These are phyloP conservation scores for Haliclona indistincta DNA, from an alignment of 37 sponge, comb jelly and placozoan genomes.

Conservation along the genomic window DNA sequence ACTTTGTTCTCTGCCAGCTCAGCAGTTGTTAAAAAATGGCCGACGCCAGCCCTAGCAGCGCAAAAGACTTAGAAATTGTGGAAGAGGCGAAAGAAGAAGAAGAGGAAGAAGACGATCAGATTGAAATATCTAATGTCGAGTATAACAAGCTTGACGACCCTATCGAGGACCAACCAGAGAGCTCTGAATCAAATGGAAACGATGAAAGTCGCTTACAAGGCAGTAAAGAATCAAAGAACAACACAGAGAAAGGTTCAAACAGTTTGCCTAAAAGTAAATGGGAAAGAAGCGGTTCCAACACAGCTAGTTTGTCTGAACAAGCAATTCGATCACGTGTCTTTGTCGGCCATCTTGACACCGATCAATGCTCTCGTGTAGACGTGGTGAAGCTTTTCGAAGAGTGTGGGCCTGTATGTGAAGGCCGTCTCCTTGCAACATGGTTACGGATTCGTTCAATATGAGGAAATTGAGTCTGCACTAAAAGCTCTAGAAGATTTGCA, in stretches of 20 bases:
- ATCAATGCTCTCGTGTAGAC: constrained; percentile 3
- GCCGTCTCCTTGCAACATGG: constrained; percentile 48
- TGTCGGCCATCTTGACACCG: constrained; percentile 59
- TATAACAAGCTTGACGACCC: not conserved
- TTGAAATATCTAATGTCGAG: not conserved
- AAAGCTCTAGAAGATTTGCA: constrained; percentile 48
- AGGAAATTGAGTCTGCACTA: constrained; percentile 27
- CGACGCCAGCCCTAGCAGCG: not conserved
- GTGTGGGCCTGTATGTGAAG: constrained; percentile 45
- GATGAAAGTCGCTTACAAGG: no score
- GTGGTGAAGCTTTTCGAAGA: constrained; percentile 27
- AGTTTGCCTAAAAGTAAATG: not conserved
- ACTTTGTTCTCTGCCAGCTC: not conserved
- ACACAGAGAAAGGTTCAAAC: not conserved
- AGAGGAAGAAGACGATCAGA: not conserved
- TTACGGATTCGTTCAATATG: constrained; percentile 71
- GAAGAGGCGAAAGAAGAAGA: not conserved
- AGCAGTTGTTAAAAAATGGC: not conserved
- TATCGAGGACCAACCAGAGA: not conserved
- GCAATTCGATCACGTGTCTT: constrained; percentile 43
- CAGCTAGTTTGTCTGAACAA: not conserved
- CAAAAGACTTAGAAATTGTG: not conserved
- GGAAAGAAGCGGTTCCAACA: not conserved
- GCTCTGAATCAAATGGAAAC: not conserved
- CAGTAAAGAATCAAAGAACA: no score